These are phyloP conservation scores for Rallus crepitans DNA, from an alignment of 2,797 vertebrate species.

Conservation along the genomic window DNA sequence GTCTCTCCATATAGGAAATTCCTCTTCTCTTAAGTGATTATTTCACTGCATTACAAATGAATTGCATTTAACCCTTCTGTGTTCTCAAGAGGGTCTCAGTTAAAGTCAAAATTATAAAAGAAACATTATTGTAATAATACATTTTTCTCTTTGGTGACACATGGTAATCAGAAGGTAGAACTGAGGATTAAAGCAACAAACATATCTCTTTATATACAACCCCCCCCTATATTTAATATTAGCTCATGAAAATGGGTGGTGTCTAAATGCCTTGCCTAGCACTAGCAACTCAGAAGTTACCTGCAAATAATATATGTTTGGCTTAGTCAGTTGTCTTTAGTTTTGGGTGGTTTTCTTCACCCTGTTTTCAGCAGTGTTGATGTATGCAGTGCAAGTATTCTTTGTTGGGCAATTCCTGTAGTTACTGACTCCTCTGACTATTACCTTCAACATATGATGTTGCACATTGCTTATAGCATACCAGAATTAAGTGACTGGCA, in stretches of 20 bases:
- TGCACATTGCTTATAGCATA: not conserved
- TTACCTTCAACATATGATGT: not conserved
- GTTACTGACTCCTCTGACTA: not conserved
- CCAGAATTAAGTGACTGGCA: not conserved
- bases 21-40: not conserved
- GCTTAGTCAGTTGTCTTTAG: not conserved
- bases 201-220: not conserved
- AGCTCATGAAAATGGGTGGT: not conserved
- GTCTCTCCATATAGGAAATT: not conserved
- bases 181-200: not conserved
- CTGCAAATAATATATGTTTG: not conserved
- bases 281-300: not conserved
- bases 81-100: not conserved
- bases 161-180: not conserved
- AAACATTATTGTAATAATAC: not conserved
- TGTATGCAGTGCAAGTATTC: fast-evolving
- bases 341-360: not conserved
- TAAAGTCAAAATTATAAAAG: not conserved
- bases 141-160: not conserved
- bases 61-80: not conserved
- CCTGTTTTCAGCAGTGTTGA: not conserved
- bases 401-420: not conserved
- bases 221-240: too few relatives aligned
- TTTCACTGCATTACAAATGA: not conserved
- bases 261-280: not conserved